Conservation (phyloP, 2,797 vertebrate species). For the Dipus sagitta region DNA sequence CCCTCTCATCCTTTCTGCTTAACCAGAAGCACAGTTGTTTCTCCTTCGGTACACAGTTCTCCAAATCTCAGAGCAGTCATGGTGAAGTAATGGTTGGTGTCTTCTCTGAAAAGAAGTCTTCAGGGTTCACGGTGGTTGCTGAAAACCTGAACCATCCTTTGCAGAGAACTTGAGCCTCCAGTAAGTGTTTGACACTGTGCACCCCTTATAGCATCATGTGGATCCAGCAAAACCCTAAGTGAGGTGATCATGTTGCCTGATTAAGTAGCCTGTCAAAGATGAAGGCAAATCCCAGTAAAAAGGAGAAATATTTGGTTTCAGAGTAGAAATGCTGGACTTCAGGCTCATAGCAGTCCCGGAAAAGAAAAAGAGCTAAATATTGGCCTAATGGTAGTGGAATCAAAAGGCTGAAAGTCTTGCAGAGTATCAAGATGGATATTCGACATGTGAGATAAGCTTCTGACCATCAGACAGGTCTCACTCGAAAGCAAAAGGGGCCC, state of each 20-base stretch:
- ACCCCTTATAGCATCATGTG: background rate
- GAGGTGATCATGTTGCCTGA: background rate
- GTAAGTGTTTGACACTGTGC: background rate
- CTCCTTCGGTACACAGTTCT: fast-evolving
- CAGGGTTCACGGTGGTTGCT: background rate
- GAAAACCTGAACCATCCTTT: conserved; percentile 7
- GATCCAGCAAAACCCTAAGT: background rate
- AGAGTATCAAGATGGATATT: conserved; percentile 2
- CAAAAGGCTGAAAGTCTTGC: background rate
- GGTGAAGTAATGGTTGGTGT: conserved; percentile 63
- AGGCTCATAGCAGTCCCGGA: background rate
- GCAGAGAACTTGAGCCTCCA: background rate
- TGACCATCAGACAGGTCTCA: conserved; percentile 32
- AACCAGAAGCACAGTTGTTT: background rate
- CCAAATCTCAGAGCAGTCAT: conserved; percentile 74
- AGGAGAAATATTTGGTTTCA: background rate
- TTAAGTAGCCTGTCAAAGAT: background rate
- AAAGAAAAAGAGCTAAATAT: background rate
- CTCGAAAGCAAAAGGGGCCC: background rate
- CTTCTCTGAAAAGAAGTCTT: conserved; percentile 53
- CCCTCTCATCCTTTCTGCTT: background rate
- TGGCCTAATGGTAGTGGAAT: background rate
- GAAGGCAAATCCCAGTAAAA: background rate
- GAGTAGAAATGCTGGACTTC: conserved; percentile 33
- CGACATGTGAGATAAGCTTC: conserved; percentile 5